Evolutionary conservation across 1,140 invertebrate genomes (phyloP), one percentile per base, ranked within the genome.

Genomic region (Drosophila jambulina): DNA sequence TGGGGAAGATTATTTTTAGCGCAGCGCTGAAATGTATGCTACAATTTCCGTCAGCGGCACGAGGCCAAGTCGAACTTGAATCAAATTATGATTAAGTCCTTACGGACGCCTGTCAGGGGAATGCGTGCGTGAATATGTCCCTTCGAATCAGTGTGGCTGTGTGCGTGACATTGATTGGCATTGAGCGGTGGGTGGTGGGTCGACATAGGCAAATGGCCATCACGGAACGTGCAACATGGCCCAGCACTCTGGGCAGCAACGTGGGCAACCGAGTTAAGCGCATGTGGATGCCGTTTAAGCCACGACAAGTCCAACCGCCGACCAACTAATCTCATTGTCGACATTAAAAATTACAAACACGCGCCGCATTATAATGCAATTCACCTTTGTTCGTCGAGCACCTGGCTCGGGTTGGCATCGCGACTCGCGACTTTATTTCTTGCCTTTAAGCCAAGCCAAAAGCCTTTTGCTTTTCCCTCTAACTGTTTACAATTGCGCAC

Each of bases 71-170:
- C 68, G 71, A 71, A 75, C 54, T 78, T 58, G 75, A 78, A 78
- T 78, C 64, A 78, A 69, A 78, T 78, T 78, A 78, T 78, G 75
- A 78, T 78, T 78, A 78, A 78, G 75, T 78, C 75, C 75, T 78
- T 78, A 78, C 75, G 75, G 75, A 78, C 75, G 75, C 75, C 75
- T 78, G 75, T 78, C 65, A 61, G 32, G 75, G 75, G 75, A 70
- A 78, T 78, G 58, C 56, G 70, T 74, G 54, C 68, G 70, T 72
- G 68, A 74, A 72, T 27, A 48, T 60, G 45, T 69, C 36, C 64
- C 56, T 38, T 5, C 56, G 43, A 43, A 21, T 75, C 29, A 59
- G 48, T 54, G 42, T 77, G 56, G 27, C 60, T 45, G 42, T 76
- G 53, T 21, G 62, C 48, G 58, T 70, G 75, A 78, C 75, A 70